Evolutionary conservation across 2,888 invertebrate species (phyloP).

Genomic region (Meliscaeva auricollis): DNA sequence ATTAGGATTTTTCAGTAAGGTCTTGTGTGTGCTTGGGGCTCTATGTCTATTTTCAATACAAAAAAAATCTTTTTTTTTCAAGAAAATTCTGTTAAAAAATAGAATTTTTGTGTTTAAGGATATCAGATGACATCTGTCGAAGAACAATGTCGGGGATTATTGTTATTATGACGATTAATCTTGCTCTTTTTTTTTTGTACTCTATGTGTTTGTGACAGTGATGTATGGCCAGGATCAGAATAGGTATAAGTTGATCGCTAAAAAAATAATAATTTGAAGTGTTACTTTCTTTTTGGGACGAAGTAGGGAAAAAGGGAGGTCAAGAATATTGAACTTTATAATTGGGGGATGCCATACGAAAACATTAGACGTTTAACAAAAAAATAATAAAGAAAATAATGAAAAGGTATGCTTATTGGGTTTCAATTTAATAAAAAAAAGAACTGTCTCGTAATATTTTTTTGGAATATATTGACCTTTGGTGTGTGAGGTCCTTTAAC

Average conservation of each 20-base stretch:
- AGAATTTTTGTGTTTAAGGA: slow-evolving; percentile 62
- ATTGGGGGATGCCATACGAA: slow-evolving; percentile 23
- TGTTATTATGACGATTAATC: slow-evolving; percentile 73
- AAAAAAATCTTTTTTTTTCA: slow-evolving; percentile 45
- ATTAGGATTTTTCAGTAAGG: slow-evolving; percentile 28
- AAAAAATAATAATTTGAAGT: neutral
- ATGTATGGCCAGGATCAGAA: slow-evolving; percentile 42
- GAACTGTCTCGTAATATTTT: neutral
- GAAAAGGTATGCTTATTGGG: neutral
- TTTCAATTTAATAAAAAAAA: slow-evolving; percentile 19
- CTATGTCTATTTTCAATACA: slow-evolving; percentile 41
- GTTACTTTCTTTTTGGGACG: slow-evolving; percentile 12
- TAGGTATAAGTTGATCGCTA: slow-evolving; percentile 13
- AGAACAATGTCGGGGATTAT: slow-evolving; percentile 70
- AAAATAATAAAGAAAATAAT: slow-evolving; percentile 9
- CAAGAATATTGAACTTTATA: slow-evolving; percentile 29
- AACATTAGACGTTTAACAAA: slow-evolving; percentile 13
- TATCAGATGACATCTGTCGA: slow-evolving; percentile 75
- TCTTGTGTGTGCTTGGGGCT: slow-evolving; percentile 49
- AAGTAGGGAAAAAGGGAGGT: neutral
- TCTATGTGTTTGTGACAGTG: neutral
- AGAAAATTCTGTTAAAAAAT: slow-evolving; percentile 57
- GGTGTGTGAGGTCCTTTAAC: slow-evolving; percentile 5
- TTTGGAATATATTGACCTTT: slow-evolving; percentile 20
- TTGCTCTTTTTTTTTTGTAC: slow-evolving; percentile 16